Conservation (phyloP, 2,113 vertebrate species). For the Oxyura jamaicensis region DNA sequence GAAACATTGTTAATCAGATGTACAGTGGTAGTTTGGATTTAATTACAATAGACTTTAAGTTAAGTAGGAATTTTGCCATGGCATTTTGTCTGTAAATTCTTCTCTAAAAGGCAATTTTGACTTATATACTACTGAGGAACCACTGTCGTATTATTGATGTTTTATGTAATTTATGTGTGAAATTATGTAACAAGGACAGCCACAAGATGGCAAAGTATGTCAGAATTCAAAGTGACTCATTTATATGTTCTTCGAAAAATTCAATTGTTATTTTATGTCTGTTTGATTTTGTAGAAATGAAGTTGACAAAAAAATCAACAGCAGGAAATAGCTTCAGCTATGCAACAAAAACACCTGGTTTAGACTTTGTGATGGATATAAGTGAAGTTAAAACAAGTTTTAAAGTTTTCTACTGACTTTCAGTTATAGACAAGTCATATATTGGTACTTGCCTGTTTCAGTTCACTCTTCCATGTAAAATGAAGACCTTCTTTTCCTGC, state of each 20-base stretch:
- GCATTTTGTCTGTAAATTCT: background rate
- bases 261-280: background rate
- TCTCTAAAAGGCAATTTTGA: background rate
- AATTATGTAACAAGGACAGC: background rate
- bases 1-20: background rate
- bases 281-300: background rate
- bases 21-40: background rate
- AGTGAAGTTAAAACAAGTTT: background rate
- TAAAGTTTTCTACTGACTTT: background rate
- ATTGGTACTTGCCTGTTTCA: background rate
- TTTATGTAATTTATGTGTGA: background rate
- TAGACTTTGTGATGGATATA: background rate
- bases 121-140: background rate
- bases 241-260: background rate
- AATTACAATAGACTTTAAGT: background rate
- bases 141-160: background rate
- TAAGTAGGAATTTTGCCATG: background rate
- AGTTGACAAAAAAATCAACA: background rate
- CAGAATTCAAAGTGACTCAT: background rate
- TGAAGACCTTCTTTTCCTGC: background rate
- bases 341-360: background rate
- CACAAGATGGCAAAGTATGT: background rate
- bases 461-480: background rate
- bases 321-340: background rate
- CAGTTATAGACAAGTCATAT: background rate